Conservation (phyloP, 2,888 invertebrate species). For the Tetragonula carbonaria region DNA sequence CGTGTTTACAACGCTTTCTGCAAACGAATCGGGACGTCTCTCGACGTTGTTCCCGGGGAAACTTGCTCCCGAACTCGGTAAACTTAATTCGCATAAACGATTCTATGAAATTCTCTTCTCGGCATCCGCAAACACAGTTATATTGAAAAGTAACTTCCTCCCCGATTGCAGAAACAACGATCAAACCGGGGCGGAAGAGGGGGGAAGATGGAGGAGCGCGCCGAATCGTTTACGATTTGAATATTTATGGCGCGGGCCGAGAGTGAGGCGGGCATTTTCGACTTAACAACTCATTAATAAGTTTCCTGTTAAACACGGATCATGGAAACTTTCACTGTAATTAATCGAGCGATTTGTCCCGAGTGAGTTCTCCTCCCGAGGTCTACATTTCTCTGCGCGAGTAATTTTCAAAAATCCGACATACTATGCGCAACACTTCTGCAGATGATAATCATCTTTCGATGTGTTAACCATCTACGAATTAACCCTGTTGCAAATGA, state of each 20-base stretch:
- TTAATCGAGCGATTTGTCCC: slow-evolving; percentile 46
- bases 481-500: too few relatives aligned
- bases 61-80: slow-evolving; percentile 45
- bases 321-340: slow-evolving; percentile 41
- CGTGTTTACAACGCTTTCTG: neutral
- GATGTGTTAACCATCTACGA: too few relatives aligned
- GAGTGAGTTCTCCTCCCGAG: neutral
- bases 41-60: slow-evolving; percentile 47
- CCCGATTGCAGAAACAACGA: slow-evolving; percentile 53
- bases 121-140: slow-evolving; percentile 68
- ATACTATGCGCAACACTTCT: too few relatives aligned
- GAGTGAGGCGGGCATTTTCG: slow-evolving; percentile 61
- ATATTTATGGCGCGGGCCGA: slow-evolving; percentile 64
- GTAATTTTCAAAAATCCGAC: neutral
- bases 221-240: slow-evolving; percentile 58
- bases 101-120: slow-evolving; percentile 67
- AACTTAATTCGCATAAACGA: slow-evolving; percentile 68
- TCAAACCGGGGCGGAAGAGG: slow-evolving; percentile 7
- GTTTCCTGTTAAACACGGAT: slow-evolving; percentile 48
- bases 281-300: slow-evolving; percentile 60
- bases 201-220: neutral
- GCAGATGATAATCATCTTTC: too few relatives aligned
- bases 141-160: slow-evolving; percentile 62
- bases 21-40: slow-evolving; percentile 35
- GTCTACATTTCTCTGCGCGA: neutral